Evolutionary conservation across 2,113 vertebrate species (phyloP).

Genomic region (Rostratula benghalensis): DNA sequence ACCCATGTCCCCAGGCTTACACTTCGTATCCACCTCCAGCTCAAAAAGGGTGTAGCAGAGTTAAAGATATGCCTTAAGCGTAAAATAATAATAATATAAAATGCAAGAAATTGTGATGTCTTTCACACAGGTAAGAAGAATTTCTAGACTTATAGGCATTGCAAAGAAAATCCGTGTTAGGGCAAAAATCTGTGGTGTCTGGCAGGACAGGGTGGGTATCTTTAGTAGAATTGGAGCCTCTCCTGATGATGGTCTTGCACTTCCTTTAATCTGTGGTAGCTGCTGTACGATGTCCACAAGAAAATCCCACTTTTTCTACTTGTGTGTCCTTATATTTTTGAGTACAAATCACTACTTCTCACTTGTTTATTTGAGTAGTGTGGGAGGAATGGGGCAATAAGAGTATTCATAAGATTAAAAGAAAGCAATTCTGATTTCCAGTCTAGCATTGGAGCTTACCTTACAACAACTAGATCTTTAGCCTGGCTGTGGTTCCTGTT

Average conservation of each 20-base stretch:
- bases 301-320: background rate
- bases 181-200: background rate
- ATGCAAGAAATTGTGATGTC: background rate
- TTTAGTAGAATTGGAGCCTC: background rate
- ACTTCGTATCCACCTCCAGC: background rate
- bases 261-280: background rate
- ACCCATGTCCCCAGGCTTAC: background rate
- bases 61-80: background rate
- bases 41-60: background rate
- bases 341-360: background rate
- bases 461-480: background rate
- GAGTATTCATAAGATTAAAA: background rate
- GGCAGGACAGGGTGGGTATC: fast-evolving
- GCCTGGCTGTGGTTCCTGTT: background rate
- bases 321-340: background rate
- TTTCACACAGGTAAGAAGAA: background rate
- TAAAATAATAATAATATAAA: too few species aligned
- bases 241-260: background rate
- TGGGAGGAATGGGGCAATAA: background rate
- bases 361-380: background rate
- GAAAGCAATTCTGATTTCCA: background rate
- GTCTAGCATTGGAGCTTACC: background rate
- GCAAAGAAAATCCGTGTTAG: background rate
- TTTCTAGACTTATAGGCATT: background rate
- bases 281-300: background rate